A percentile compares a stretch with the other conserved stretches of the same genome.
phyloP scores from a whole-genome alignment of 2,113 vertebrate species.

The Oryctolagus cuniculus region DNA sequence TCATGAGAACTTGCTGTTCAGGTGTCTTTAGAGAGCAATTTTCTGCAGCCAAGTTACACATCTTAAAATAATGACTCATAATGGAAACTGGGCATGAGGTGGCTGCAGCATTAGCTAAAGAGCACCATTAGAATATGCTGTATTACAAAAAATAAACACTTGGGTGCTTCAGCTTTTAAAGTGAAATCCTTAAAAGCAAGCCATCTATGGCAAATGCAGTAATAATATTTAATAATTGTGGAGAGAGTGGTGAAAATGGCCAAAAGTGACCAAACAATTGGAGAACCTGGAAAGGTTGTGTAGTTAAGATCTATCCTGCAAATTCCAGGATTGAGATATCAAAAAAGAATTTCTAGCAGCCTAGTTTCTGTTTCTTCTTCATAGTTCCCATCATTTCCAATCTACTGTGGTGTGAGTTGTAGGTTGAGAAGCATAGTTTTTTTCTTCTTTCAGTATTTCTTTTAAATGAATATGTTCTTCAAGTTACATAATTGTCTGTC shows the following conservation, averaged over 20 bases:
- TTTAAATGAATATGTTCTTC: slow-evolving; percentile 36
- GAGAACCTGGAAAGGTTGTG: slow-evolving; percentile 8
- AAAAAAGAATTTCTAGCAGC: slow-evolving; percentile 35
- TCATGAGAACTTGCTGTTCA: slow-evolving; percentile 72
- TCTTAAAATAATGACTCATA: slow-evolving; percentile 80
- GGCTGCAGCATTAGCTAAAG: slow-evolving; percentile 69
- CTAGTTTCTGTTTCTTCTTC: slow-evolving; percentile 25
- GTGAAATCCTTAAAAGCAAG: slow-evolving; percentile 77
- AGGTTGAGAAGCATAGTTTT: not conserved
- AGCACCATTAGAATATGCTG: slow-evolving; percentile 76
- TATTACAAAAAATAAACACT: slow-evolving; percentile 76
- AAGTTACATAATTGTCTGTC: not conserved
- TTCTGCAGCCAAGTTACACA: slow-evolving; percentile 76
- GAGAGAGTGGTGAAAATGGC: slow-evolving; percentile 58
- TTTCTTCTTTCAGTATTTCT: not conserved
- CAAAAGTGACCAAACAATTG: slow-evolving; percentile 66
- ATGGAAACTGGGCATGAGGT: slow-evolving; percentile 68
- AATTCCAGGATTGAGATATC: slow-evolving; percentile 20
- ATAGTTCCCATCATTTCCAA: slow-evolving; percentile 12
- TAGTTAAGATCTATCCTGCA: not conserved
- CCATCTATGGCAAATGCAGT: slow-evolving; percentile 59
- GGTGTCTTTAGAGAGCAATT: slow-evolving; percentile 76
- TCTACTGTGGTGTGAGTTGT: not conserved
- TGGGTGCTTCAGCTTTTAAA: slow-evolving; percentile 70
- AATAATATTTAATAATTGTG: slow-evolving; percentile 79